These are phyloP conservation scores for Hypomesus transpacificus DNA, from an alignment of 2,113 vertebrate genomes.

Conservation along the genomic window DNA sequence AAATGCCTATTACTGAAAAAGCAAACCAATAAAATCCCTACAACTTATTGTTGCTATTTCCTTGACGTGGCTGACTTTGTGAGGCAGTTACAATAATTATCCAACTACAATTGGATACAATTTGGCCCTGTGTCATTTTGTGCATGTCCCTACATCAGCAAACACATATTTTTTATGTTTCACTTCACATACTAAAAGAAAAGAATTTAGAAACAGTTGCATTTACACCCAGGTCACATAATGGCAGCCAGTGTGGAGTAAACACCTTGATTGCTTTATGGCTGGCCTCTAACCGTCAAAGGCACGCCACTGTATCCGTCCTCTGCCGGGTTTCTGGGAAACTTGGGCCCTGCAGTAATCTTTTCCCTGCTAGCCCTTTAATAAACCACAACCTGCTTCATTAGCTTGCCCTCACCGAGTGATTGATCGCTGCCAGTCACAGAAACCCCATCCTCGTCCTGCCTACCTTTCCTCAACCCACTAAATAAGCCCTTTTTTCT, in stretches of 20 bases:
- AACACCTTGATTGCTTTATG: constrained; percentile 63
- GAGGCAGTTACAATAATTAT: background rate
- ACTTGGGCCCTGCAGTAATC: constrained; percentile 55
- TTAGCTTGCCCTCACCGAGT: constrained; percentile 73
- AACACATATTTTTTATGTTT: constrained; percentile 19
- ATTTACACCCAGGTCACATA: constrained; percentile 48
- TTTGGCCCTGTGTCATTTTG: background rate
- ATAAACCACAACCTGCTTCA: constrained; percentile 69
- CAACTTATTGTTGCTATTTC: constrained; percentile 6
- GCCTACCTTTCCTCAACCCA: constrained; percentile 76
- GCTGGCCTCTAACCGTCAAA: constrained; percentile 45
- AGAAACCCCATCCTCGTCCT: constrained; percentile 76
- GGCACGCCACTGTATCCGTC: constrained; percentile 33
- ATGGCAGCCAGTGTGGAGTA: constrained; percentile 46
- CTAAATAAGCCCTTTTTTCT: constrained; percentile 82
- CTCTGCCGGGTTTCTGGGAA: constrained; percentile 48
- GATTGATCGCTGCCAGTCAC: constrained; percentile 94
- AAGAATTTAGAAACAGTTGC: constrained; percentile 28
- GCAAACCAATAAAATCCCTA: constrained; percentile 21
- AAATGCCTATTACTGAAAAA: background rate
- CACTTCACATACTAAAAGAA: constrained; percentile 20
- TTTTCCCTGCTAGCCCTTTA: constrained; percentile 60
- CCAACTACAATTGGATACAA: constrained; percentile 11
- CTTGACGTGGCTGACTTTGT: background rate
- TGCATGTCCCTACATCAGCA: background rate